Conservation (phyloP, 2,888 invertebrate species). For the Gandaritis pyraliata region DNA sequence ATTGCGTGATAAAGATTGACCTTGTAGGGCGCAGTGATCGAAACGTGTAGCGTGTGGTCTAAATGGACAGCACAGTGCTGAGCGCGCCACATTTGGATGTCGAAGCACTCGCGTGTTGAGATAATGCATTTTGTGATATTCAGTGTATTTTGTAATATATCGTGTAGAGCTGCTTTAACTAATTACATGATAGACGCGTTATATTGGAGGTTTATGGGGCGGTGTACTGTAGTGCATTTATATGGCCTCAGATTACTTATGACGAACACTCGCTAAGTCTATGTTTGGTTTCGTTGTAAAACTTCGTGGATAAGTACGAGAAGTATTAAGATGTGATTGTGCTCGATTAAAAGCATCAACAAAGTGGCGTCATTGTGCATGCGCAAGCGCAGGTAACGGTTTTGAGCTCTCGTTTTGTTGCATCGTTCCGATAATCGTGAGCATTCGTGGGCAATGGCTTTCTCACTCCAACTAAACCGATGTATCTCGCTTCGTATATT, state of each 20-base stretch:
- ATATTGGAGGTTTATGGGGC: slow-evolving; percentile 45
- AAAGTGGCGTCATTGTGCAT: slow-evolving; percentile 33
- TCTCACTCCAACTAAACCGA: slow-evolving; percentile 46
- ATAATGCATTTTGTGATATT: slow-evolving; percentile 79
- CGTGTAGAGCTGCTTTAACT: slow-evolving; percentile 58
- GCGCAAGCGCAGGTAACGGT: slow-evolving; percentile 72
- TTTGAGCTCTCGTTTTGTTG: slow-evolving; percentile 71
- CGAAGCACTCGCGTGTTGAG: slow-evolving; percentile 60
- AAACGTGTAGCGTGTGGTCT: slow-evolving; percentile 61
- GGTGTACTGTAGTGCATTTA: slow-evolving; percentile 61
- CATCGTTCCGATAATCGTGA: slow-evolving; percentile 54
- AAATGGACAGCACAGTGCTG: slow-evolving; percentile 63
- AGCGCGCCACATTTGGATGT: slow-evolving; percentile 59
- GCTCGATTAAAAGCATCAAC: slow-evolving; percentile 50
- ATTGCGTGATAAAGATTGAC: slow-evolving; percentile 81
- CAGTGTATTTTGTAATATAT: slow-evolving; percentile 71
- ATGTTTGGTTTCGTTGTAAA: slow-evolving; percentile 42
- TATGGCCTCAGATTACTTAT: slow-evolving; percentile 53
- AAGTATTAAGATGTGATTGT: slow-evolving; percentile 41
- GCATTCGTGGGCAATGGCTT: slow-evolving; percentile 48
- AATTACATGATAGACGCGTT: slow-evolving; percentile 52
- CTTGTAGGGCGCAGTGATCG: slow-evolving; percentile 54
- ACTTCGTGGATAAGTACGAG: slow-evolving; percentile 56
- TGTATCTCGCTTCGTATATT: slow-evolving; percentile 32
- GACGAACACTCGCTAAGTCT: slow-evolving; percentile 37